phyloP scores from a whole-genome alignment of 2,113 vertebrate species.

The Forbesichthys agassizii region DNA sequence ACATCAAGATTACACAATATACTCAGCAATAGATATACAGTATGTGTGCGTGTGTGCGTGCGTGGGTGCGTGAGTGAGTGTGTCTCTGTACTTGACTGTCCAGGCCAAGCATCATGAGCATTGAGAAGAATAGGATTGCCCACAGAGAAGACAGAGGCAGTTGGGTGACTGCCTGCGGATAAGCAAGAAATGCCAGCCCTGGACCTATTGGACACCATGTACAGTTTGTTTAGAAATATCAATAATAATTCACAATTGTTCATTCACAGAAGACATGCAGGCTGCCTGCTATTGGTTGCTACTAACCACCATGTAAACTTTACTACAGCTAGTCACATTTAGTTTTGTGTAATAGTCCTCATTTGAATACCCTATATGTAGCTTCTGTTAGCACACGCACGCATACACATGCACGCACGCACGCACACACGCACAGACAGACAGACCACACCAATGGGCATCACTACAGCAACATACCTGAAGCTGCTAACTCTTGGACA shows the following conservation, averaged over 20 bases:
- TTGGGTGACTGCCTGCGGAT: conserved; percentile 88
- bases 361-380: too few species aligned
- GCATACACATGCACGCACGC: background rate
- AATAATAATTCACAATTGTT: too few species aligned
- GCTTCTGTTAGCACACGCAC: background rate
- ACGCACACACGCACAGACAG: background rate
- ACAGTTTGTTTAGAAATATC: too few species aligned
- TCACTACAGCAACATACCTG: conserved; percentile 70
- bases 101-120: conserved; percentile 91
- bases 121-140: conserved; percentile 92
- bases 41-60: conserved; percentile 10
- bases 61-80: conserved; percentile 11
- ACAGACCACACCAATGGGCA: conserved; percentile 2
- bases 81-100: conserved; percentile 82
- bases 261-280: too few species aligned
- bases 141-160: conserved; percentile 88
- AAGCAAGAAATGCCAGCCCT: conserved; percentile 89
- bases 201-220: conserved; percentile 74
- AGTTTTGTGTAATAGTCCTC: too few species aligned
- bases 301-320: too few species aligned
- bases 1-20: too few species aligned
- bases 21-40: too few species aligned
- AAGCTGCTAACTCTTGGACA: conserved; percentile 85
- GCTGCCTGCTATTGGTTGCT: too few species aligned
- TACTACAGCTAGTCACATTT: too few species aligned